Evolutionary conservation across 2,113 vertebrate genomes (phyloP), one percentile per base, ranked within the genome.

Genomic region (Pelobates fuscus): DNA sequence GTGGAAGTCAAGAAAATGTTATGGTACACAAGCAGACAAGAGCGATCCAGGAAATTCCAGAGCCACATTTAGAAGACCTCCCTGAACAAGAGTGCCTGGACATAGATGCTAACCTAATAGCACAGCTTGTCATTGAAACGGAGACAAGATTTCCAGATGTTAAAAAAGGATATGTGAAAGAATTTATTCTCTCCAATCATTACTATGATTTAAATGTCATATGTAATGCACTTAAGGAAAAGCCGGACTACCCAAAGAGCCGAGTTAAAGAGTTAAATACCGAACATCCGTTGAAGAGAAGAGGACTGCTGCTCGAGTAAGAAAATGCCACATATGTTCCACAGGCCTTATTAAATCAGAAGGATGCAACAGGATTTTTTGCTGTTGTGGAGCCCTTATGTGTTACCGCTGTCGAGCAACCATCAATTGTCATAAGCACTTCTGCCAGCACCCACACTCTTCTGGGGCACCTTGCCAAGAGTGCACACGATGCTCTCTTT

Each of bases 341-440:
- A n/a, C n/a, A n/a, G n/a, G n/a, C n/a, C n/a, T n/a, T n/a, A n/a
- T n/a, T n/a, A n/a, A n/a, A n/a, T n/a, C n/a, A n/a, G n/a, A n/a
- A n/a, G n/a, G n/a, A n/a, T 98, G 97, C 84, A 98, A 98, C 87
- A 92, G 96, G 67, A 97, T 98, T 95, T 95, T 94, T 3, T 98
- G 97, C 74, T 95, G 97, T 46, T 98, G 97, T 4, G 95, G 96
- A 0, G 92, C 95, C 80, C 96, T 94, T 82, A 98, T 98, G 95
- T 98, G 97, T 89, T 98, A 98, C 93, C 94, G 98, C 79, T 98
- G 97, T 84, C 88, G 97, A 1, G 94, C 92, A 23, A 88, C 95
- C 75, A 98, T 98, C 80, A 96, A 86, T 0, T 96, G n/a, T n/a
- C n/a, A n/a, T n/a, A n/a, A n/a, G n/a, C n/a, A n/a, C n/a, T n/a